Evolutionary conservation across 2,888 invertebrate species (phyloP).

Genomic region (Hirtodrosophila histrioides): DNA sequence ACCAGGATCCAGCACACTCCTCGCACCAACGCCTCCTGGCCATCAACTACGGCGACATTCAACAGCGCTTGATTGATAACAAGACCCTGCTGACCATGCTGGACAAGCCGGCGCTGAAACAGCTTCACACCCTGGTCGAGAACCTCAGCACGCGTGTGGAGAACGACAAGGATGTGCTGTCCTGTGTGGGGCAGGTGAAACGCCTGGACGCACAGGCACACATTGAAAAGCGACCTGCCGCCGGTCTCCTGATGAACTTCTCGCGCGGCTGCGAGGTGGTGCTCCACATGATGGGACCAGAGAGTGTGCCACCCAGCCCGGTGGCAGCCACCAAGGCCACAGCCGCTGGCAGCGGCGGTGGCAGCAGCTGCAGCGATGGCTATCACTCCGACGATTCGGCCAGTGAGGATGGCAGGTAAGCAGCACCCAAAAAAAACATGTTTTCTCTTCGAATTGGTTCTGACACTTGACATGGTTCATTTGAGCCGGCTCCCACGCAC

Average conservation of each 20-base stretch:
- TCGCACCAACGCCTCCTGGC: constrained; percentile 95
- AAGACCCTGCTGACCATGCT: constrained; percentile 94
- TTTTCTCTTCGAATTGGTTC: constrained; percentile 26
- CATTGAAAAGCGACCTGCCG: constrained; percentile 88
- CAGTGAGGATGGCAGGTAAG: constrained; percentile 83
- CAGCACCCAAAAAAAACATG: constrained; percentile 1
- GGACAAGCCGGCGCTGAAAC: constrained; percentile 92
- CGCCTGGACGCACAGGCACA: constrained; percentile 87
- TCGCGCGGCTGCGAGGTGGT: constrained; percentile 90
- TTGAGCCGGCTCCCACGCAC: constrained; percentile 46
- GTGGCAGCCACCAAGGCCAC: constrained; percentile 63
- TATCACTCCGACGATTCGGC: constrained; percentile 91
- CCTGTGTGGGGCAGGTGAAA: constrained; percentile 89
- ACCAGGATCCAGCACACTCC: constrained; percentile 91
- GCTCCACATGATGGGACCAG: constrained; percentile 89
- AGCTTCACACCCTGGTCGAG: constrained; percentile 88
- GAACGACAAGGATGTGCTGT: constrained; percentile 94
- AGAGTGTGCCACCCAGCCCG: constrained; percentile 84
- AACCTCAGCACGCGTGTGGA: constrained; percentile 92
- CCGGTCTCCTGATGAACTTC: constrained; percentile 90
- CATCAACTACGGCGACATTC: constrained; percentile 93
- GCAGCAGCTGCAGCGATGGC: constrained; percentile 90
- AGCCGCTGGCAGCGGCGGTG: constrained; percentile 81
- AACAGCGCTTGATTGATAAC: constrained; percentile 95
- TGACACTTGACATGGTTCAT: constrained; percentile 53